Evolutionary conservation across 2,888 invertebrate genomes (phyloP).

Genomic region (Microdon myrmicae): DNA sequence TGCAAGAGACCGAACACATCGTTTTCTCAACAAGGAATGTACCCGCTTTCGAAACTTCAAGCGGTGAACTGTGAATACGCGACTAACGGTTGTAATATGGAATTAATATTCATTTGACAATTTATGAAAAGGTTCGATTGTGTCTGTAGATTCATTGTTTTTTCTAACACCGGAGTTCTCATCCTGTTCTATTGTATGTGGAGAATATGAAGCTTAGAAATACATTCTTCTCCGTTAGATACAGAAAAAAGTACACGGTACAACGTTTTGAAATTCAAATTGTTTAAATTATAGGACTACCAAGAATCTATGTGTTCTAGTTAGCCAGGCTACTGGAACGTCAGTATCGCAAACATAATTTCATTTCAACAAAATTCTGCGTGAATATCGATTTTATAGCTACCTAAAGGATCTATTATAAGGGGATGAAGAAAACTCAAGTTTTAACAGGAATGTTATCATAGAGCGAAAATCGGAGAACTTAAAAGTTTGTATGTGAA

Average conservation of each 20-base stretch:
- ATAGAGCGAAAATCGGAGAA: too few relatives aligned
- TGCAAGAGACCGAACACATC: slow-evolving; percentile 49
- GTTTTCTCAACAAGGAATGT: too few relatives aligned
- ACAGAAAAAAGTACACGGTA: slow-evolving; percentile 3
- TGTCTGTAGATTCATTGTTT: slow-evolving; percentile 47
- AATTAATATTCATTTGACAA: slow-evolving; percentile 41
- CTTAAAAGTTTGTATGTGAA: too few relatives aligned
- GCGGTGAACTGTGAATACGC: slow-evolving; percentile 35
- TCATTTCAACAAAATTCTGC: slow-evolving; percentile 9
- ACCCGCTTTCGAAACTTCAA: too few relatives aligned
- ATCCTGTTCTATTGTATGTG: slow-evolving; percentile 21
- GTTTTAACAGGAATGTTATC: too few relatives aligned
- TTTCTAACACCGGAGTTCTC: slow-evolving; percentile 25
- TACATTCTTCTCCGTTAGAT: slow-evolving; percentile 14
- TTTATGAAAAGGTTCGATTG: slow-evolving; percentile 50
- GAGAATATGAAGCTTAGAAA: slow-evolving; percentile 2
- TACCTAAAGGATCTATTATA: too few relatives aligned
- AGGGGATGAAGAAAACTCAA: too few relatives aligned
- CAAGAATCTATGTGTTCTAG: too few relatives aligned
- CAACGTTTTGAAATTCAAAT: slow-evolving; percentile 20
- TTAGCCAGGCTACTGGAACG: not conserved
- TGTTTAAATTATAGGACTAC: too few relatives aligned
- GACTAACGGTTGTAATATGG: slow-evolving; percentile 17
- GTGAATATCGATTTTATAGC: too few relatives aligned
- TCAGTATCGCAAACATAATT: slow-evolving; percentile 14